These are phyloP conservation scores for Kobus ellipsiprymnus DNA, from an alignment of 2,113 vertebrate genomes.

Conservation along the genomic window DNA sequence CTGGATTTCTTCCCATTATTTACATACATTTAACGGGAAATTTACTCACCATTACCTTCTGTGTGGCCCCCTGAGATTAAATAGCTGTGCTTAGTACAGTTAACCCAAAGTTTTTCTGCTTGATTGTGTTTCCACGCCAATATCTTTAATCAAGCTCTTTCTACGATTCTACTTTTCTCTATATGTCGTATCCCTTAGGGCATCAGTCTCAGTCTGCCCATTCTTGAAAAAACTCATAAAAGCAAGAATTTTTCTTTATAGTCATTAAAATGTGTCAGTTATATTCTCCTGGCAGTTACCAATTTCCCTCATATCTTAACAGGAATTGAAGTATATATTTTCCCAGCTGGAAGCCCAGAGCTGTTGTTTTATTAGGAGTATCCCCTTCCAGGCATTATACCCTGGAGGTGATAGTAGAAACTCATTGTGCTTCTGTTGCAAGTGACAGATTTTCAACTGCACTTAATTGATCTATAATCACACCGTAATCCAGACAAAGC, in stretches of 20 bases:
- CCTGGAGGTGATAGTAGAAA: background rate
- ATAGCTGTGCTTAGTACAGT: background rate
- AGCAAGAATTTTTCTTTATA: background rate
- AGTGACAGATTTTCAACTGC: background rate
- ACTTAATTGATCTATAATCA: background rate
- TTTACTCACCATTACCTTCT: background rate
- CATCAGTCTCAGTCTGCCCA: background rate
- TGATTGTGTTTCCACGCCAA: background rate
- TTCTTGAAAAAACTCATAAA: background rate
- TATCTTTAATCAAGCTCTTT: background rate
- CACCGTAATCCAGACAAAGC: background rate
- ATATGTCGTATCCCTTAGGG: background rate
- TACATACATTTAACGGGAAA: background rate
- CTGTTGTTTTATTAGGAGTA: background rate
- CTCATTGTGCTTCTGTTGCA: background rate
- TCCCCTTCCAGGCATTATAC: rapidly evolving
- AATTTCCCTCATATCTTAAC: background rate
- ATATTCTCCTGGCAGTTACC: background rate
- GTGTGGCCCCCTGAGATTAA: background rate
- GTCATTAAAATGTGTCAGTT: background rate
- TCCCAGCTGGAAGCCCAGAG: background rate
- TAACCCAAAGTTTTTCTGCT: background rate
- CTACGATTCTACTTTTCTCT: background rate
- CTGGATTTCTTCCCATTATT: background rate
- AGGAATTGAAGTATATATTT: background rate